Conservation (phyloP, 2,113 vertebrate species). For the Chinchilla lanigera region DNA sequence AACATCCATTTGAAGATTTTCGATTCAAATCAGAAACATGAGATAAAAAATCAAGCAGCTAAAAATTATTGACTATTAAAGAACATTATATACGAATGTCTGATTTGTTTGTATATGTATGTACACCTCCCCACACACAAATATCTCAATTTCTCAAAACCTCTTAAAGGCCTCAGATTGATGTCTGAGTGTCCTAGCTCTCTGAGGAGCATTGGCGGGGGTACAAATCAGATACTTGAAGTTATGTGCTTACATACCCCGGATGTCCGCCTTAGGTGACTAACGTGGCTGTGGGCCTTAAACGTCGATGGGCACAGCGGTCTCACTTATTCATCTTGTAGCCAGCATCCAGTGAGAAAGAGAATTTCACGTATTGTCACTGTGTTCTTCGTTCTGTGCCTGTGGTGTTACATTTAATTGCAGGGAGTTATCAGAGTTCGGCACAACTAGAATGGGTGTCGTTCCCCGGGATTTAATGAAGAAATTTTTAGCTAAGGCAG, state of each 20-base stretch:
- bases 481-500: conserved; percentile 23
- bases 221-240: not conserved
- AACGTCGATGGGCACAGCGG: not conserved
- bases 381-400: not conserved
- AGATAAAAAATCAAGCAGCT: not conserved
- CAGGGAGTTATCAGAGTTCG: not conserved
- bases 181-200: conserved; percentile 27
- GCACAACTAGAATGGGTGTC: not conserved
- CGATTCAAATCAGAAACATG: conserved; percentile 44
- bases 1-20: conserved; percentile 50
- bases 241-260: not conserved
- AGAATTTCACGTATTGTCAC: conserved; percentile 3
- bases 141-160: not conserved
- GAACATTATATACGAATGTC: not conserved
- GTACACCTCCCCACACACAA: not conserved
- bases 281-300: not conserved
- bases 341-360: not conserved
- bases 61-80: conserved; percentile 53
- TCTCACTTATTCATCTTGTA: not conserved
- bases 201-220: not conserved
- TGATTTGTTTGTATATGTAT: not conserved
- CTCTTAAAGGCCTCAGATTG: not conserved
- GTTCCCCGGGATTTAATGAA: not conserved
- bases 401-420: not conserved
- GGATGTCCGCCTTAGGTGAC: not conserved